Base-by-base conservation (phyloP, 2,113 vertebrate genomes). In the Catharus bicknelli region DNA sequence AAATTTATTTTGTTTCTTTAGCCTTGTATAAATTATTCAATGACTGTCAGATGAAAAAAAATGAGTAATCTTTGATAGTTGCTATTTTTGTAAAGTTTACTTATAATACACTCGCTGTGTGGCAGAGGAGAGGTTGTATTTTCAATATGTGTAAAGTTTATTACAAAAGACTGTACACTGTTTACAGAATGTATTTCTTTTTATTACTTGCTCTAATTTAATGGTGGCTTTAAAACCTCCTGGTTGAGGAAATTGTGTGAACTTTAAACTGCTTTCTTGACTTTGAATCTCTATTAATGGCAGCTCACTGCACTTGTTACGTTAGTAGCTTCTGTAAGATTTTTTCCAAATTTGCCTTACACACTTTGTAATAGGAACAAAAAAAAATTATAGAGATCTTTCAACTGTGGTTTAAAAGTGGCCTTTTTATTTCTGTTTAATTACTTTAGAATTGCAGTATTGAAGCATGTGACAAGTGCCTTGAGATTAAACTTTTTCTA, bases 391-490 rank as follows among this genome's bases (percentile, higher is more conserved):
- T 91, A 96, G 96, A 96, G 97, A 90, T 96, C 97, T 96, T 93
- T 96, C 95, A 95, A 97, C 97, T 98, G 98, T 99, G 99, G 98
- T 97, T 97, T 96, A 96, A 96, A 98, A 97, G 99, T 99, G 98
- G 98, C 98, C 98, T 98, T 99, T 98, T 98, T 95, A 96, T 97
- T 97, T 97, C 96, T 90, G 95, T 95, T 95, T 63, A 76, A 96
- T 97, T 97, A 84, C 90, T 90, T 97, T 97, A 95, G 83, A 94
- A 96, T 92, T 95, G 97, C 98, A 98, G 98, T 95, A 96, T 97
- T 96, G 98, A 98, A 98, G 98, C 98, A 98, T 97, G 98, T 98
- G 98, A 98, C 98, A 99, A 99, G 99, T 99, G 99, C 99, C 99
- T 99, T 99, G 98, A 97, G 97, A 97, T 97, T 97, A 95, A 97